These are phyloP conservation scores for Tenrec ecaudatus DNA, from an alignment of 2,113 vertebrate genomes.

Conservation along the genomic window DNA sequence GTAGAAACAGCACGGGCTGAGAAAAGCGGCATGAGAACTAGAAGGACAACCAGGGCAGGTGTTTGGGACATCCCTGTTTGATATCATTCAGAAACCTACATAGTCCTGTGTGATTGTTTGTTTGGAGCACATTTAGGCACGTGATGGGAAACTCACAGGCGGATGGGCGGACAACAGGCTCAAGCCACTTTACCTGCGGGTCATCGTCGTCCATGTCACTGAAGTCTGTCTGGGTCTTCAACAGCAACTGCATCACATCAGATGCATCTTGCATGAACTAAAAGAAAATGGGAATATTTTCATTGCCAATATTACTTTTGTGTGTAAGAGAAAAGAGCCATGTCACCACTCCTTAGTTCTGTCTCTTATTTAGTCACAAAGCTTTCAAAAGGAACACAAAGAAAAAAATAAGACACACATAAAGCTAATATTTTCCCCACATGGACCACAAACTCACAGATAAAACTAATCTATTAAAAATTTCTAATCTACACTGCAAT, in stretches of 20 bases:
- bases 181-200: constrained; percentile 91
- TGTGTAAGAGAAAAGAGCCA: neutral
- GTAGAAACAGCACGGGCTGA: neutral
- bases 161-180: fast-evolving
- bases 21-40: neutral
- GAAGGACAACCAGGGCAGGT: neutral
- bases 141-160: neutral
- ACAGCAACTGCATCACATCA: constrained; percentile 97
- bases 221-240: constrained; percentile 99
- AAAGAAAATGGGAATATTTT: neutral
- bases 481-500: neutral
- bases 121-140: neutral
- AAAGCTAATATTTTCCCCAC: neutral
- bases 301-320: neutral
- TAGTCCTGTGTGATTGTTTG: neutral
- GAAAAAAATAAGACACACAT: neutral
- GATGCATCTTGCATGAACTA: constrained; percentile 99
- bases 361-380: neutral
- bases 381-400: neutral
- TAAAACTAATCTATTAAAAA: neutral
- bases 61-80: neutral
- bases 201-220: constrained; percentile 98
- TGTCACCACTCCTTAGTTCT: neutral
- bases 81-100: neutral
- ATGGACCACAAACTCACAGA: neutral